phyloP scores from a whole-genome alignment of 2,113 vertebrate genomes.

The Geothlypis trichas region DNA sequence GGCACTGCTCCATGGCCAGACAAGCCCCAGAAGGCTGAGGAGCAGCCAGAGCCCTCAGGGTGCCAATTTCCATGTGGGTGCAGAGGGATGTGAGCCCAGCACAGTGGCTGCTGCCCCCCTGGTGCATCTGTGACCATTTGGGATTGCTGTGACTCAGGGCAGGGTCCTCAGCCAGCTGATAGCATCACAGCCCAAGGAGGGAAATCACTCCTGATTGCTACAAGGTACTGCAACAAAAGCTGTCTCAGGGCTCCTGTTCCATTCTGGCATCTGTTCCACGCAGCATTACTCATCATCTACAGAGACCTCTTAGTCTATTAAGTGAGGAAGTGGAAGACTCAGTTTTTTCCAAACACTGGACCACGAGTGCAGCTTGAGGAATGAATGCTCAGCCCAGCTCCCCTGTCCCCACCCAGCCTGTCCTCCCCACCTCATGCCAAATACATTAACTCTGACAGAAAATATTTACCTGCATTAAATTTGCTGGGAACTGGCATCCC shows the following conservation, averaged over 20 bases:
- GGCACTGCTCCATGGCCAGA: background rate
- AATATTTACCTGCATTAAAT: background rate
- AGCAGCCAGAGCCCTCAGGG: background rate
- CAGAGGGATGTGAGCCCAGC: background rate
- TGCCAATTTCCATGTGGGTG: background rate
- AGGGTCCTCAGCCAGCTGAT: constrained; percentile 16
- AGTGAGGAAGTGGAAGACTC: constrained; percentile 1
- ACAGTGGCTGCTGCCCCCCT: background rate
- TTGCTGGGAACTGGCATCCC: background rate
- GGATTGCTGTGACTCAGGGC: background rate
- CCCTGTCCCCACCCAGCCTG: background rate
- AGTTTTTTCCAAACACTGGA: background rate
- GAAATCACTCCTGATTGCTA: background rate
- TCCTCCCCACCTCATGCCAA: background rate
- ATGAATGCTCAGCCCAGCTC: background rate
- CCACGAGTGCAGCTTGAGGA: background rate
- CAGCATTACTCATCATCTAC: constrained; percentile 43
- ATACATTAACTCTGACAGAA: background rate
- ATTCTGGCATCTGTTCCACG: background rate
- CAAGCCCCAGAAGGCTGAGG: background rate
- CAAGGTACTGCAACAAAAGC: background rate
- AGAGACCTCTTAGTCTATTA: constrained; percentile 15
- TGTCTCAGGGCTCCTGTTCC: constrained; percentile 18
- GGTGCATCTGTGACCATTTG: background rate
- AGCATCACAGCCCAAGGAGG: background rate